phyloP scores from a whole-genome alignment of 1,140 invertebrate genomes.

The Gonatopus flavifemur region DNA sequence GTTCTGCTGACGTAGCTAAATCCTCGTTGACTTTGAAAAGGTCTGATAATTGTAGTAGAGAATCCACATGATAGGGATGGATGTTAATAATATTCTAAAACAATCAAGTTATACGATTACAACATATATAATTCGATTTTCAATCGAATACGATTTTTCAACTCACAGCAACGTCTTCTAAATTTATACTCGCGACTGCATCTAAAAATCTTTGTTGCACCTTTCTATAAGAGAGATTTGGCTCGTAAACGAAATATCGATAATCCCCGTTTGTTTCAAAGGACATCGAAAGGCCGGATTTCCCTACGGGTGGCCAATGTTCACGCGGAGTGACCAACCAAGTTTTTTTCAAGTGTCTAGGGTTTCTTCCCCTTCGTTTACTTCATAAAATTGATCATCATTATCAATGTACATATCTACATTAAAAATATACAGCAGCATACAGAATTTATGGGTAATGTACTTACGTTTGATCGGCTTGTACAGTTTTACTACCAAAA shows the following conservation, averaged over 20 bases:
- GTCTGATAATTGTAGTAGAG: conserved; percentile 83
- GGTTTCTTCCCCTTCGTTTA: conserved; percentile 62
- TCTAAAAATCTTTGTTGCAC: conserved; percentile 74
- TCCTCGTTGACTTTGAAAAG: conserved; percentile 81
- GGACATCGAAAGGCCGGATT: conserved; percentile 75
- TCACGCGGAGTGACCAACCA: conserved; percentile 71
- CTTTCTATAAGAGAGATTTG: conserved; percentile 75
- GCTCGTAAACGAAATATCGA: conserved; percentile 79
- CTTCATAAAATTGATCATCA: conserved; percentile 38
- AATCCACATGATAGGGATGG: conserved; percentile 81
- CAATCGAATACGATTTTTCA: not conserved
- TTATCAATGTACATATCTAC: not conserved
- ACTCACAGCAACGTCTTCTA: conserved; percentile 77
- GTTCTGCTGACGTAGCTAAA: conserved; percentile 74
- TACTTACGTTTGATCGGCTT: conserved; percentile 66
- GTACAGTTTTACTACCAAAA: conserved; percentile 80
- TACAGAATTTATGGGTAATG: not conserved
- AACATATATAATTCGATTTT: not conserved
- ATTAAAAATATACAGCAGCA: not conserved
- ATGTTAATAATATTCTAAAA: conserved; percentile 71
- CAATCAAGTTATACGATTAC: conserved; percentile 3
- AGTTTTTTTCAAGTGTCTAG: conserved; percentile 63
- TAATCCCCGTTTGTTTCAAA: conserved; percentile 58
- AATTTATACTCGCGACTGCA: conserved; percentile 79
- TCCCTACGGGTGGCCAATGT: conserved; percentile 67